phyloP scores from a whole-genome alignment of 2,888 invertebrate genomes.

The Trissonchulus latispiculum region DNA sequence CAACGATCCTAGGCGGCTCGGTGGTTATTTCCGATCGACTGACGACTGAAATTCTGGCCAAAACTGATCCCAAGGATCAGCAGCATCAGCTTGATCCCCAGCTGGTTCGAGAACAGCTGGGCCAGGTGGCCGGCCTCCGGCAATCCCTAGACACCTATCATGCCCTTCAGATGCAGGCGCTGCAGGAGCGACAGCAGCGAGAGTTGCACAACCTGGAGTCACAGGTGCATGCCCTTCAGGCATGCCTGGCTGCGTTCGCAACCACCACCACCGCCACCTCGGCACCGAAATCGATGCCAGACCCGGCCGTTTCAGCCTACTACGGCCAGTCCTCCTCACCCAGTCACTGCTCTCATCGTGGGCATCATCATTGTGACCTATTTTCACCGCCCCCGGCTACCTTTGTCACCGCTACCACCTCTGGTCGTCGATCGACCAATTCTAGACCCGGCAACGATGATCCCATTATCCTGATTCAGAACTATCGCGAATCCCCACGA shows the following conservation, averaged over 20 bases:
- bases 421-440: no score
- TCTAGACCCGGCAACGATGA: no score
- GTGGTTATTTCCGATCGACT: background rate
- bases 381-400: background rate
- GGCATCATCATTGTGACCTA: no score
- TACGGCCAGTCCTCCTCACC: background rate
- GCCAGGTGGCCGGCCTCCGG: background rate
- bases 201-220: background rate
- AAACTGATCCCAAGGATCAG: background rate
- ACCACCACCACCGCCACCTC: no score
- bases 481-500: constrained; percentile 13
- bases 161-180: background rate
- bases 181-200: background rate
- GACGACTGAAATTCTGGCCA: background rate
- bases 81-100: background rate
- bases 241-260: no score
- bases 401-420: background rate
- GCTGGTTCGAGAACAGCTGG: background rate
- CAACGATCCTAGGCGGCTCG: background rate
- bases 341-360: background rate
- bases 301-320: background rate
- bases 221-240: background rate
- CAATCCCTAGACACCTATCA: background rate
- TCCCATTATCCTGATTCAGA: background rate
- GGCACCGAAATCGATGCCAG: background rate